Base-by-base conservation (phyloP, 1,140 invertebrate species). In the Monomorium pharaonis region DNA sequence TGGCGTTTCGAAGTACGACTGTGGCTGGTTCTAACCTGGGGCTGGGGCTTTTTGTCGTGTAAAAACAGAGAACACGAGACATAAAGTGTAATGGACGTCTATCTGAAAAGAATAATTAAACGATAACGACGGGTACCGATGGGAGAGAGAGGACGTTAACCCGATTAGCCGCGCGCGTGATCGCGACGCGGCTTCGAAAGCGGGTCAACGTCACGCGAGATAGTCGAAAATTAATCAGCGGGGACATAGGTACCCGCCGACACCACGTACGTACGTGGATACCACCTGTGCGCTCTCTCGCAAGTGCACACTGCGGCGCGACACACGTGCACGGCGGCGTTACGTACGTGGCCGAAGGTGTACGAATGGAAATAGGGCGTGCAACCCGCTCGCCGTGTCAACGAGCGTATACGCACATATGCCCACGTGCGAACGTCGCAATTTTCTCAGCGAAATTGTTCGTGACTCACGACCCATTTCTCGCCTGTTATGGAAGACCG, bases 291-390 rank as follows among this genome's bases (percentile, higher is more conserved):
- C 18, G n/a, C 33, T 33, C 33, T 51, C 18, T 18, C 51, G 33
- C 67, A 87, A 49, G 33, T 85, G 51, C n/a, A n/a, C n/a, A n/a
- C n/a, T n/a, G n/a, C n/a, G n/a, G n/a, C n/a, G n/a, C 42, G 49
- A 65, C 9, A 62, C 58, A 63, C 49, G 63, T 56, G 56, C 56
- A 47, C 27, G 54, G 24, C 63, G 44, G 60, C 18, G 33, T 56
- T 30, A 58, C n/a, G n/a, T 75, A 16, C 37, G 84, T n/a, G n/a
- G n/a, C 49, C 76, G 56, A 81, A 65, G 74, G 69, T n/a, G n/a
- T 47, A 60, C 74, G 49, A 86, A 72, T 85, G 86, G 78, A 91
- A 91, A 89, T 91, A 91, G 90, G 88, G 86, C 89, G 84, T 91
- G 87, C 76, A 78, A 77, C 60, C 75, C 85, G 87, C 83, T 86